Evolutionary conservation across 2,888 invertebrate species (phyloP).

Genomic region (Apocheima hispidaria): DNA sequence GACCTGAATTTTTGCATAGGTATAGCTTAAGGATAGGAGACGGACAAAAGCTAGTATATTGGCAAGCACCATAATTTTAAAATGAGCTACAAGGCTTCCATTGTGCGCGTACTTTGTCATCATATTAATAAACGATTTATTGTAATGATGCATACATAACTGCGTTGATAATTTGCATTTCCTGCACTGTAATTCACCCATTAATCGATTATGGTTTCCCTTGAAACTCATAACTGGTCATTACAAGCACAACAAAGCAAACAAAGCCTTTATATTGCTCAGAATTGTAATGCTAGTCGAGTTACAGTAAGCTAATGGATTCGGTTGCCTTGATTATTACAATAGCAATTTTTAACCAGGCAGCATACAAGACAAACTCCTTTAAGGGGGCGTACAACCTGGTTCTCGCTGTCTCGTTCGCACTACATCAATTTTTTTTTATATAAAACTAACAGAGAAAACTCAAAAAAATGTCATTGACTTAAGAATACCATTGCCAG

Average conservation of each 20-base stretch:
- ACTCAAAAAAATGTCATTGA: too few species aligned
- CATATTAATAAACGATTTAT: slow-evolving; percentile 8
- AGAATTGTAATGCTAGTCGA: slow-evolving; percentile 42
- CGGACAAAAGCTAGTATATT: too few species aligned
- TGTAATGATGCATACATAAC: slow-evolving; percentile 13
- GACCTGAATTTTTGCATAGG: too few species aligned
- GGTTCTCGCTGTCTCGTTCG: too few species aligned
- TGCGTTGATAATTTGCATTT: slow-evolving; percentile 23
- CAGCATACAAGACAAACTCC: too few species aligned
- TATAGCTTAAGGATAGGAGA: too few species aligned
- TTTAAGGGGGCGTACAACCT: too few species aligned
- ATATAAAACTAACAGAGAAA: too few species aligned
- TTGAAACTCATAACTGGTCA: slow-evolving; percentile 7
- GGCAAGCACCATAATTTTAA: too few species aligned
- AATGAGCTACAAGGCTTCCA: background rate
- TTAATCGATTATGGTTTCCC: slow-evolving; percentile 26
- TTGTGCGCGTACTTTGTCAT: background rate
- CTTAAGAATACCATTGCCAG: too few species aligned
- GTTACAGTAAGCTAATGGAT: background rate
- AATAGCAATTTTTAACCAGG: too few species aligned
- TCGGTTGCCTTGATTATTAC: slow-evolving; percentile 39
- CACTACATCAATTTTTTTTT: too few species aligned
- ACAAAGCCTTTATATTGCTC: slow-evolving; percentile 1
- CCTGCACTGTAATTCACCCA: slow-evolving; percentile 24
- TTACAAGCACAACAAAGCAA: slow-evolving; percentile 6